phyloP scores from a whole-genome alignment of 2,113 vertebrate species.

The Notothenia rossii region DNA sequence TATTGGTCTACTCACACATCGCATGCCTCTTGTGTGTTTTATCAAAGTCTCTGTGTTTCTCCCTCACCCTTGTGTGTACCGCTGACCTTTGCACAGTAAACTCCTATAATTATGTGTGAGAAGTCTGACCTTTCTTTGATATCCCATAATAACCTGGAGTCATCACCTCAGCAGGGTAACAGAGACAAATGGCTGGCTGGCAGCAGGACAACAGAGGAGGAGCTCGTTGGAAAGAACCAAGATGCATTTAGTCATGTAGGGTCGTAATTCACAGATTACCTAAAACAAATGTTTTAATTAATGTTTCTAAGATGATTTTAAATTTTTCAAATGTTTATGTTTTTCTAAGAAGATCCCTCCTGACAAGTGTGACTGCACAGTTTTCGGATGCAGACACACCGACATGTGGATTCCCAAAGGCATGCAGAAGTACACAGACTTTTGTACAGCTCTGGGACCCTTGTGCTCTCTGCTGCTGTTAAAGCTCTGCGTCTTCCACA shows the following conservation, averaged over 20 bases:
- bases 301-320: not conserved
- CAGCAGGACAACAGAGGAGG: not conserved
- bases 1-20: slow-evolving; percentile 10
- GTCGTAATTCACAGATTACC: not conserved
- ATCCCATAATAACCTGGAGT: slow-evolving; percentile 33
- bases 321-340: not conserved
- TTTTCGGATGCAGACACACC: not conserved
- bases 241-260: not conserved
- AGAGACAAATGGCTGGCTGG: slow-evolving; percentile 39
- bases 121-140: slow-evolving; percentile 52
- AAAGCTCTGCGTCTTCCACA: slow-evolving; percentile 32
- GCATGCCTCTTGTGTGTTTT: not conserved
- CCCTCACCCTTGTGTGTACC: not conserved
- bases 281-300: not conserved
- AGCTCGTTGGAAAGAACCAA: not conserved
- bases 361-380: not conserved
- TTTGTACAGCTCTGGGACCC: slow-evolving; percentile 24
- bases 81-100: slow-evolving; percentile 42
- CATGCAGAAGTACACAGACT: not conserved
- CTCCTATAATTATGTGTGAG: slow-evolving; percentile 43
- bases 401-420: not conserved
- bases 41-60: not conserved
- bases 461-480: slow-evolving; percentile 21
- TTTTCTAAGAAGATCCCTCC: not conserved
- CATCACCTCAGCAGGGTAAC: slow-evolving; percentile 18